These are phyloP conservation scores for Tipula unca DNA, from an alignment of 2,888 invertebrate species.

Conservation along the genomic window DNA sequence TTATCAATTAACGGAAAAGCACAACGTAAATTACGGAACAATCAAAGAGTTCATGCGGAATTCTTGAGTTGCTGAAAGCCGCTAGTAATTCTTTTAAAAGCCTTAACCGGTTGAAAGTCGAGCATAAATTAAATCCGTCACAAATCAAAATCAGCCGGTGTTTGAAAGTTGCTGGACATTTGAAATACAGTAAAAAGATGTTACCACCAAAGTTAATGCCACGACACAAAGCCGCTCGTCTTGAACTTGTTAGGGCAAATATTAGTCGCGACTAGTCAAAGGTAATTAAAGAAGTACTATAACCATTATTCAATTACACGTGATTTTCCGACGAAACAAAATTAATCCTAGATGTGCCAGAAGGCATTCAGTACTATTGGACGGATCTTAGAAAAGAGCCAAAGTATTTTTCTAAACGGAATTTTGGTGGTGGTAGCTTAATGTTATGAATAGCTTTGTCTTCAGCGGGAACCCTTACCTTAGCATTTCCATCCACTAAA, in stretches of 20 bases:
- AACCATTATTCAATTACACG: neutral
- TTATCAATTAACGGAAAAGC: no score
- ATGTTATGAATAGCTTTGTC: no score
- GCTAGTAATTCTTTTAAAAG: neutral
- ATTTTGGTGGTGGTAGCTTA: neutral
- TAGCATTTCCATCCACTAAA: no score
- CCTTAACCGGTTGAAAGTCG: neutral
- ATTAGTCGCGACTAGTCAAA: no score
- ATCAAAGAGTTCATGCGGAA: no score
- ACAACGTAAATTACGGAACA: no score
- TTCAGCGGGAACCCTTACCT: no score
- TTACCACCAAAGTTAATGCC: no score
- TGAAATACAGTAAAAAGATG: neutral
- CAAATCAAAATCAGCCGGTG: neutral
- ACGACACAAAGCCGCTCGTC: neutral
- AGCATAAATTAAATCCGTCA: neutral
- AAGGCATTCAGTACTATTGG: no score
- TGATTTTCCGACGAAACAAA: neutral
- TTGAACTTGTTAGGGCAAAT: no score
- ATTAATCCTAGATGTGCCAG: neutral
- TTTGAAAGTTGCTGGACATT: neutral
- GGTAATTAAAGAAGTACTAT: neutral
- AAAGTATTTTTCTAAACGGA: no score
- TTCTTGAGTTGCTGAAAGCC: neutral
- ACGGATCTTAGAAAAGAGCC: no score